Base-by-base conservation (phyloP, 2,113 vertebrate species). In the Columba livia region DNA sequence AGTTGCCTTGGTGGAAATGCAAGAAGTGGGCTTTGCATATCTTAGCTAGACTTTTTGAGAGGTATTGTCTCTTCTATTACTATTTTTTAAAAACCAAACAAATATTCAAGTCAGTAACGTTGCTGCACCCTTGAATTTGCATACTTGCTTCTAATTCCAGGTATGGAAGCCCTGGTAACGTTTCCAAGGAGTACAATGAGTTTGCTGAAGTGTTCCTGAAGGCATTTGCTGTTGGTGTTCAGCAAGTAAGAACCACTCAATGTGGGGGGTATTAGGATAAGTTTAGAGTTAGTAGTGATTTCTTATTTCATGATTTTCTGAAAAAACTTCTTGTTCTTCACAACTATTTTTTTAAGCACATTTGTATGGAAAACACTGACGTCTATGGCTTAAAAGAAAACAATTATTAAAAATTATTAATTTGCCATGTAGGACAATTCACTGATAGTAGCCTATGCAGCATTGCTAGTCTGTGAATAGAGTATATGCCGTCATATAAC, bases 11-110 rank as follows among this genome's bases (percentile, higher is more conserved):
- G 99, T 99, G 99, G 99, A 99, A 99, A 95, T 99, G 99, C 97
- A 99, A 99, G 97, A 99, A 99, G 94, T 99, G 99, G 99, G 99
- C 99, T 58, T 98, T 99, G 93, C 99, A 99, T 98, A 99, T 99
- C 95, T 98, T 99, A 97, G 99, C 99, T 94, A 98, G 99, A 36
- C 98, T 99, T 91, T 99, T 99, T 97, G 99, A 99, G 97, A 99
- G 99, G 99, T 99, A 98, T 95, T 75, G 80, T 78, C 4, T 75
- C 20, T 64, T 93, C 15, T 12, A 13, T 65, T 62, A 10, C 42
- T 83, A 29, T 42, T 60, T 26, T 81, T 14, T 28, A 29, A 77
- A 64, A 54, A 56, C 13, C 12, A 38, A 79, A 25, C 24, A 58
- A 71, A 50, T 51, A 54, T 2, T 79, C 17, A 82, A 93, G 10